Conservation (phyloP, 2,797 vertebrate genomes). For the Rousettus madagascariensis region DNA sequence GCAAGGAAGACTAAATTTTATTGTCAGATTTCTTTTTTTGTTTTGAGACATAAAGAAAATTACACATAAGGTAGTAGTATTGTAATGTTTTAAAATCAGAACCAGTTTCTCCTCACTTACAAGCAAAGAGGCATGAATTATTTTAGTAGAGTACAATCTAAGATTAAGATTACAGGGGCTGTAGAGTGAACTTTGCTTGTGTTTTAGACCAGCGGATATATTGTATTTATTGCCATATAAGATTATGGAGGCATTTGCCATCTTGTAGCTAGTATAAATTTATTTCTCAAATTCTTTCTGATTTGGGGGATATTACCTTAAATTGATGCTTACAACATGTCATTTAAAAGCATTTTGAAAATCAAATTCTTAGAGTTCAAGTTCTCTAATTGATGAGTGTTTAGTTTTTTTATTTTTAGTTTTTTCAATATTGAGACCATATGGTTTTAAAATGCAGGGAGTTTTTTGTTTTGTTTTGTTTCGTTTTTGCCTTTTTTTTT, state of each 20-base stretch:
- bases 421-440: neutral
- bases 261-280: neutral
- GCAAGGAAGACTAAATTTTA: constrained; percentile 36
- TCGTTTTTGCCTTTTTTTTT: neutral
- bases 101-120: neutral
- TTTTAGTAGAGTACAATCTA: neutral
- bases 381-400: neutral
- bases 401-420: neutral
- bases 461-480: neutral
- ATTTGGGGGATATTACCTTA: neutral
- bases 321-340: neutral
- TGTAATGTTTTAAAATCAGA: neutral
- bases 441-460: constrained; percentile 31
- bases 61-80: neutral
- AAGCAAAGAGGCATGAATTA: neutral
- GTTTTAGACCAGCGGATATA: neutral
- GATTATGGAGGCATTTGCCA: neutral
- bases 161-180: neutral
- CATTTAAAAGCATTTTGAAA: constrained; percentile 36
- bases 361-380: neutral
- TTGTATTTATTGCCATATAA: neutral
- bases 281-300: constrained; percentile 31
- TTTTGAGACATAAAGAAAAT: neutral
- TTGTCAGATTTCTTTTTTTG: neutral
- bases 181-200: neutral